Evolutionary conservation across 2,888 invertebrate genomes (phyloP), one percentile per base, ranked within the genome.

Genomic region (Elmis aenea): DNA sequence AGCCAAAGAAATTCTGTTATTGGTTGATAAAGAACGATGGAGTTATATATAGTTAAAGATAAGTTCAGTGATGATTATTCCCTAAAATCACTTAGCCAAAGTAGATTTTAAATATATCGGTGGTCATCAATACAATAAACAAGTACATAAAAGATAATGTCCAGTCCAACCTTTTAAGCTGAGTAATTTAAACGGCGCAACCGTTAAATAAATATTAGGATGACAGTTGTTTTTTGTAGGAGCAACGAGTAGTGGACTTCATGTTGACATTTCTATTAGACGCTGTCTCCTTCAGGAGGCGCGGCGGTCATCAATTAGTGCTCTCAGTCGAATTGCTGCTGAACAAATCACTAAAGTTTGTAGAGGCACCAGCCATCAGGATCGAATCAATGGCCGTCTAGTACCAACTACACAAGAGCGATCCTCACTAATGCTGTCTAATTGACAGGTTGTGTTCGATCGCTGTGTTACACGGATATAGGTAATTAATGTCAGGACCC

Each of bases 361-460:
- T 52, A 37, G 45, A 40, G 38, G 44, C 41, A 40, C 38, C 26
- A 33, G 42, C 35, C 33, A 45, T 38, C 35, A 33, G 38, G 45
- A 50, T 42, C 28, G 46, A 49, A 42, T 44, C 46, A 46, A 49
- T 45, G 41, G 38, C 42, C 35, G 35, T 21, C 34, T 37, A 31
- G 37, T 42, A 45, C 42, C 36, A 45, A 46, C 39, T 42, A 45
- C 44, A 46, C 33, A 50, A 49, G 52, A 51, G 49, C 43, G 50
- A 51, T 52, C 53, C 50, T 44, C 43, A 59, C 62, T 67, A 66
- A 67, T 66, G 58, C 67, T 56, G 61, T 64, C 65, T 67, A 67
- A 67, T 67, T 67, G 67, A 67, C 67, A 67, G 67, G 64, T 65
- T 62, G 64, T 66, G 66, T 66, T 63, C 66, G 62, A 64, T 64